Percentiles rank a stretch among this genome's conserved stretches.
phyloP scores from a whole-genome alignment of 2,113 vertebrate genomes.

The Grantiella picta region DNA sequence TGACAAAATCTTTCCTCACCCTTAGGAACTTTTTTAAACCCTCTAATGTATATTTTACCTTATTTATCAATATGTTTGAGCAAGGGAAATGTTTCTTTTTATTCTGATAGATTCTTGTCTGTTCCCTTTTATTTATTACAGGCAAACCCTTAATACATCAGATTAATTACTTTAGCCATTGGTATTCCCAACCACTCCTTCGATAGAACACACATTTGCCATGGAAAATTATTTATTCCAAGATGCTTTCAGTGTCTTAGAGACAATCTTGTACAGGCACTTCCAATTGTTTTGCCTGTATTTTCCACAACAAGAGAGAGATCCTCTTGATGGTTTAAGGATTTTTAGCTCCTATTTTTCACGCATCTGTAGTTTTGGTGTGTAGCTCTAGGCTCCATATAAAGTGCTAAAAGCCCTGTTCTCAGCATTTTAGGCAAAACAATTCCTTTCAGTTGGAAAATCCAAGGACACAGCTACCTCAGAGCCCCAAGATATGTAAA shows the following conservation, averaged over 20 bases:
- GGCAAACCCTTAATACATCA: neutral
- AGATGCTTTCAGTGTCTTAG: neutral
- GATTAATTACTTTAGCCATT: neutral
- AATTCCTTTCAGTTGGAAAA: too few species aligned
- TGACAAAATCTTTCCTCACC: neutral
- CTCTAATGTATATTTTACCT: neutral
- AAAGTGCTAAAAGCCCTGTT: too few species aligned
- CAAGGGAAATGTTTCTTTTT: neutral
- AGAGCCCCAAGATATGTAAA: too few species aligned
- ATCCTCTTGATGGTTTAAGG: too few species aligned
- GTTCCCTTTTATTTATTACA: neutral
- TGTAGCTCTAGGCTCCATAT: too few species aligned
- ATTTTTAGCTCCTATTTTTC: too few species aligned
- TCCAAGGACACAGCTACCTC: too few species aligned
- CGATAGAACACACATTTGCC: neutral
- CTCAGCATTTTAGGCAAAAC: too few species aligned
- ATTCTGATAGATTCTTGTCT: neutral
- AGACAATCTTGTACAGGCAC: neutral
- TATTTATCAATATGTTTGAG: neutral
- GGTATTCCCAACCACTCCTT: neutral
- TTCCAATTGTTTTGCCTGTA: neutral
- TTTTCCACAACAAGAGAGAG: neutral
- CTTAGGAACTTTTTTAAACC: neutral
- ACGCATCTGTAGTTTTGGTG: too few species aligned
- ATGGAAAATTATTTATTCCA: neutral